A percentile compares a stretch with the other conserved stretches of the same genome.
Evolutionary conservation across 2,888 invertebrate species (phyloP).

Genomic region (Rhingia rostrata): DNA sequence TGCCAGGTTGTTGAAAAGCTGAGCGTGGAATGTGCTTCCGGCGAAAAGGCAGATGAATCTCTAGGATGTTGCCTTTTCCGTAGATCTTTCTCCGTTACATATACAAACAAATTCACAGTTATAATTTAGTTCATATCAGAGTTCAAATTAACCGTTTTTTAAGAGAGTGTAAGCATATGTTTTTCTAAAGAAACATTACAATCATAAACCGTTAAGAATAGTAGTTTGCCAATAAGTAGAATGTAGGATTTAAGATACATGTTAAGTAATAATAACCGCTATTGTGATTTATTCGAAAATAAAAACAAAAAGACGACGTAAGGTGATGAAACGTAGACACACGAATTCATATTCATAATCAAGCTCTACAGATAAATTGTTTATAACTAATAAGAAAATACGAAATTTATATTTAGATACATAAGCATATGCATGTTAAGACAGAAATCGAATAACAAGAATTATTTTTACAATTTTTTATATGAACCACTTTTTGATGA

Average conservation of each 20-base stretch:
- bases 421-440: not conserved
- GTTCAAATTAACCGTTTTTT: not conserved
- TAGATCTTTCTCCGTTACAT: not conserved
- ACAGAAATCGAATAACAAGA: conserved; percentile 8
- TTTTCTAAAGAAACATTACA: conserved; percentile 11
- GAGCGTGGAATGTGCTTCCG: too few relatives aligned
- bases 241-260: conserved; percentile 34
- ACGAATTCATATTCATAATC: not conserved
- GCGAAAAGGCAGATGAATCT: too few relatives aligned
- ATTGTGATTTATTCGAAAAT: conserved; percentile 63
- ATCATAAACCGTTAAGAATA: not conserved
- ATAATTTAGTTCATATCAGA: not conserved
- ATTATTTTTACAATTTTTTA: conserved; percentile 28
- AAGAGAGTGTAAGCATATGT: conserved; percentile 4
- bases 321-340: not conserved
- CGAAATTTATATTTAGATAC: not conserved
- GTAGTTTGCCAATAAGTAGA: conserved; percentile 53
- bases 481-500: conserved; percentile 11
- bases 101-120: conserved; percentile 33
- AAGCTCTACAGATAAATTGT: not conserved
- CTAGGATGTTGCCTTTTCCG: too few relatives aligned
- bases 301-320: conserved; percentile 13
- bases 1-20: too few relatives aligned
- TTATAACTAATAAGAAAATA: not conserved
- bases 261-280: conserved; percentile 36